Evolutionary conservation across 2,113 vertebrate species (phyloP), one percentile per base, ranked within the genome.

Genomic region (Copsychus sechellarum): DNA sequence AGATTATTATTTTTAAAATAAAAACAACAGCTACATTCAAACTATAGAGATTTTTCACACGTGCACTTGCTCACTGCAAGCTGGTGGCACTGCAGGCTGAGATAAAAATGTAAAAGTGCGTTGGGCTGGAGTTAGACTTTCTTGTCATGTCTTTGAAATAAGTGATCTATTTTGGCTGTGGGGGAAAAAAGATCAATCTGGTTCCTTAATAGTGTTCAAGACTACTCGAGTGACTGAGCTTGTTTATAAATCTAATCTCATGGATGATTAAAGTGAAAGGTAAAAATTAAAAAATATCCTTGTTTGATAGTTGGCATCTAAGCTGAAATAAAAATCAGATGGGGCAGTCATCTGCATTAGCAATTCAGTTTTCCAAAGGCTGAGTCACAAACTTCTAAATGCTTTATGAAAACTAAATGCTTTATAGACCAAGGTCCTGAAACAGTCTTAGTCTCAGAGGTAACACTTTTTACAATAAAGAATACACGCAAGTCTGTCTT

Each of bases 221-320:
- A 92, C 82, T 85, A 79, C 38, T 57, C 69, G 53, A 95, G 71
- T 89, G 69, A 93, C 62, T 87, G 66, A 64, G 72, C 48, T 94
- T 96, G 83, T 92, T 97, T 95, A 90, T 88, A 96, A 95, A 93
- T 95, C 88, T 84, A 85, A 93, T 91, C 84, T 92, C 66, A 87
- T 36, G 90, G 91, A 82, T 95, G 65, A 90, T 85, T 96, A 93
- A 95, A 92, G 62, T 64, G 80, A 93, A 87, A 87, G 74, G 76
- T 84, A 76, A 86, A 94, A 90, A 79, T 86, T 90, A 81, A 94
- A 97, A 92, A 92, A 88, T 65, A 94, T 61, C 90, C 74, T 78
- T 88, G 48, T 88, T 81, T 90, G 62, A 66, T 42, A 82, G 72
- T 21, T 82, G 82, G 40, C 58, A 62, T 76, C 66, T 58, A 90